phyloP scores from a whole-genome alignment of 2,888 invertebrate species.

The Netelia inedita region DNA sequence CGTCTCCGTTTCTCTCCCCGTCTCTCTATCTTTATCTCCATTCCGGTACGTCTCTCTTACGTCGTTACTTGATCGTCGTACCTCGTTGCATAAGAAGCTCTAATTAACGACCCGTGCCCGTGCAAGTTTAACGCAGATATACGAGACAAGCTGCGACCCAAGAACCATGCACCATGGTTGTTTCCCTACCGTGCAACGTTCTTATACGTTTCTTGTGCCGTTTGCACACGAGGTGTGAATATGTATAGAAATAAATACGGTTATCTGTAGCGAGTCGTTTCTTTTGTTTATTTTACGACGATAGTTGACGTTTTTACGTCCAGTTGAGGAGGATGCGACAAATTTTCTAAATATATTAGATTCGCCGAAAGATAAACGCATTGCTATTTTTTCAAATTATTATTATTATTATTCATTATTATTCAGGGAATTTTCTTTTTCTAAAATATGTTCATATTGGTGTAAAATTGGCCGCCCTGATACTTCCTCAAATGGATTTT shows the following conservation, averaged over 20 bases:
- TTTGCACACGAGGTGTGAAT: conserved; percentile 20
- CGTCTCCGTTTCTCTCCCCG: conserved; percentile 11
- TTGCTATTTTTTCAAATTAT: no score
- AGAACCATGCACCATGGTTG: conserved; percentile 16
- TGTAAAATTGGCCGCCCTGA: no score
- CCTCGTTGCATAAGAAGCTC: conserved; percentile 73
- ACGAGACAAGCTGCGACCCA: conserved; percentile 32
- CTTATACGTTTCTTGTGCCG: conserved; percentile 28
- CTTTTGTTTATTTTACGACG: no score
- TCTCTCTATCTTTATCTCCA: neutral
- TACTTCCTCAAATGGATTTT: no score
- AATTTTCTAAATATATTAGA: no score
- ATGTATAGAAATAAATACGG: neutral
- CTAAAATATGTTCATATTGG: neutral
- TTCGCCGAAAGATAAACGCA: no score
- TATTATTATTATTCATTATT: no score
- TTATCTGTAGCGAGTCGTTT: neutral
- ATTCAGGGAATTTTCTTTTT: no score
- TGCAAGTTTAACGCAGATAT: conserved; percentile 51
- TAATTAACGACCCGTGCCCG: conserved; percentile 74
- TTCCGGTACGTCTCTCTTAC: neutral
- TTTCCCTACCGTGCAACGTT: conserved; percentile 31
- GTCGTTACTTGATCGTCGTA: conserved; percentile 34
- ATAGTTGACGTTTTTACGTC: no score
- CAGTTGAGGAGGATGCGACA: no score